Conservation (phyloP, 2,888 invertebrate genomes). For the Prosopocoilus inquinatus region DNA sequence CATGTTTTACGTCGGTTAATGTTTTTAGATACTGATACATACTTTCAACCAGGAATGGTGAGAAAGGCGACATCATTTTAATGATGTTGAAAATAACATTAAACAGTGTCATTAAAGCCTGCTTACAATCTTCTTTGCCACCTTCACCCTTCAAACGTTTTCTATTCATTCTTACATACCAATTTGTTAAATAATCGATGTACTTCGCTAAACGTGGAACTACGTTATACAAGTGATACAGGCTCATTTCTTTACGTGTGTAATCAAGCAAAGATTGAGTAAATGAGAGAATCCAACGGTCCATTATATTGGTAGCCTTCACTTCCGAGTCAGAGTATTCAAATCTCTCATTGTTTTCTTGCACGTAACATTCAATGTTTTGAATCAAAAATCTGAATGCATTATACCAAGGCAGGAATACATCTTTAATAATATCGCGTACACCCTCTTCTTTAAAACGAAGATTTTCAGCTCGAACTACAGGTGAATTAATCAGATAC, state of each 20-base stretch:
- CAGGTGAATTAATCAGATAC: constrained; percentile 97
- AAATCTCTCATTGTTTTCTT: constrained; percentile 53
- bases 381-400: constrained; percentile 92
- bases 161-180: constrained; percentile 92
- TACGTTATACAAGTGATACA: constrained; percentile 93
- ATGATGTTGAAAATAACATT: constrained; percentile 86
- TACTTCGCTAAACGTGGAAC: constrained; percentile 92
- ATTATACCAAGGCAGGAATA: constrained; percentile 96
- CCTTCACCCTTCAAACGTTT: constrained; percentile 90
- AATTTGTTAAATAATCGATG: constrained; percentile 96
- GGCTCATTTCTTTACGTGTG: constrained; percentile 89
- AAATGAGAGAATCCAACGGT: constrained; percentile 95
- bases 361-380: constrained; percentile 80
- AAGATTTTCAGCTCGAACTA: constrained; percentile 94
- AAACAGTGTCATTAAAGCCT: constrained; percentile 85
- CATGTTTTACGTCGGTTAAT: constrained; percentile 59
- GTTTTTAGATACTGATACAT: constrained; percentile 88
- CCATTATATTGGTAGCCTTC: constrained; percentile 77
- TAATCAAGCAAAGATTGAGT: constrained; percentile 89
- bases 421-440: constrained; percentile 92
- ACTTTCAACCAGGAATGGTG: constrained; percentile 92
- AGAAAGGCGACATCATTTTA: constrained; percentile 95
- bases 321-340: constrained; percentile 44
- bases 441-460: constrained; percentile 98
- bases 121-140: constrained; percentile 75